These are phyloP conservation scores for Pseudococcus longispinus DNA, from an alignment of 2,888 invertebrate genomes.

Conservation along the genomic window DNA sequence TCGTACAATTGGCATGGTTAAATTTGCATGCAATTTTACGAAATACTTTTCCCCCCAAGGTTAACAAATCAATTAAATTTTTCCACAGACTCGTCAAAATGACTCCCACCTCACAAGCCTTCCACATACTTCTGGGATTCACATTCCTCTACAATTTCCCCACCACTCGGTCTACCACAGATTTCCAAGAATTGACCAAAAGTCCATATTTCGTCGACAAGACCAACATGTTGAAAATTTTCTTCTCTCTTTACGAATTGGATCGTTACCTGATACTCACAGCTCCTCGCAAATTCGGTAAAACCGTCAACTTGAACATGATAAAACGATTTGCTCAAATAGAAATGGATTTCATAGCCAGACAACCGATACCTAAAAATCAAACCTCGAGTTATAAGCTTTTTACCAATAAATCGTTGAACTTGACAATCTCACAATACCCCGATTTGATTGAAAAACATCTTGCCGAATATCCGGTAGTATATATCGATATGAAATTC, in stretches of 20 bases:
- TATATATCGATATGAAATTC: background rate
- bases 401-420: background rate
- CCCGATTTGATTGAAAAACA: background rate
- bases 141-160: background rate
- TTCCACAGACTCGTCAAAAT: background rate
- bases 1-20: background rate
- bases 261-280: background rate
- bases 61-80: background rate
- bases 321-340: background rate
- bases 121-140: background rate
- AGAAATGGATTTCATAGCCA: background rate
- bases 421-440: background rate
- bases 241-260: background rate
- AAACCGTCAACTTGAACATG: background rate
- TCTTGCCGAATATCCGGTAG: background rate
- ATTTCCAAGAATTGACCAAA: background rate
- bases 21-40: background rate
- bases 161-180: background rate
- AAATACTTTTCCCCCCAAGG: background rate
- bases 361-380: background rate
- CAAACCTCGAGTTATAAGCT: background rate
- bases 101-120: background rate
- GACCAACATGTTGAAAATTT: background rate
- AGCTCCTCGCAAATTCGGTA: background rate
- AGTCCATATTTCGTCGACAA: background rate